A percentile compares a stretch with the other conserved stretches of the same genome.
These are phyloP conservation scores for Porites lobata DNA, from an alignment of 92 coral and sea anemone species.

Conservation along the genomic window DNA sequence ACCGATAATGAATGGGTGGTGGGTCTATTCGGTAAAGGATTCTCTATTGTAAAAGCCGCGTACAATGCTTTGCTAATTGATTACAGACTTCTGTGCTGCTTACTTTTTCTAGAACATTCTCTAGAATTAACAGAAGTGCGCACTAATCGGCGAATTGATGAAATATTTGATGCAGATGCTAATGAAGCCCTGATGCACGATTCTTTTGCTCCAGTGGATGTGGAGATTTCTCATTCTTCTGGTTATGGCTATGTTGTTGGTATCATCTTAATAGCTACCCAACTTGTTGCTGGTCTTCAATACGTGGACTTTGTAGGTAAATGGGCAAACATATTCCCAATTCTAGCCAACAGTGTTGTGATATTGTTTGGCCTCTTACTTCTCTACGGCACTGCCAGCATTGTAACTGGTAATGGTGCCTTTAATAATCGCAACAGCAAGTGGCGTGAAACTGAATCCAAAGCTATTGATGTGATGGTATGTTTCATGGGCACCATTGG, in stretches of 20 bases:
- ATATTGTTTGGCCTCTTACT: slow-evolving; percentile 76
- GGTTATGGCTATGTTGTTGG: slow-evolving; percentile 87
- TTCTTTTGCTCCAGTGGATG: slow-evolving; percentile 40
- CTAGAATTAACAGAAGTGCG: slow-evolving; percentile 80
- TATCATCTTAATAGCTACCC: slow-evolving; percentile 65
- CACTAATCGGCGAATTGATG: slow-evolving; percentile 31
- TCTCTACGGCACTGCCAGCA: slow-evolving; percentile 46
- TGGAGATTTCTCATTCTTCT: slow-evolving; percentile 74
- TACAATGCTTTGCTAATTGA: slow-evolving; percentile 89
- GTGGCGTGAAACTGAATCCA: slow-evolving; percentile 92
- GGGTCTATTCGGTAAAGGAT: slow-evolving; percentile 77
- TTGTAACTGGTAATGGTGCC: not conserved
- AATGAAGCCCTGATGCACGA: slow-evolving; percentile 21
- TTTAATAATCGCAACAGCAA: slow-evolving; percentile 31
- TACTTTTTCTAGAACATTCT: slow-evolving; percentile 90
- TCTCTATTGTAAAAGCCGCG: slow-evolving; percentile 82
- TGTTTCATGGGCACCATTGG: slow-evolving; percentile 87
- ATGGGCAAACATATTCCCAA: slow-evolving; percentile 87
- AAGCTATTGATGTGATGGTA: slow-evolving; percentile 89
- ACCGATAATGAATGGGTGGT: slow-evolving; percentile 74
- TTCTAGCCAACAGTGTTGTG: slow-evolving; percentile 67
- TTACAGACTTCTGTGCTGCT: slow-evolving; percentile 87
- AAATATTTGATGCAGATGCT: slow-evolving; percentile 50
- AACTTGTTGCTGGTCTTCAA: slow-evolving; percentile 83
- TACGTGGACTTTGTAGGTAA: slow-evolving; percentile 80